A percentile compares a stretch with the other conserved stretches of the same genome.
These are phyloP conservation scores for Sandelia bainsii DNA, from an alignment of 2,797 vertebrate species.

Conservation along the genomic window DNA sequence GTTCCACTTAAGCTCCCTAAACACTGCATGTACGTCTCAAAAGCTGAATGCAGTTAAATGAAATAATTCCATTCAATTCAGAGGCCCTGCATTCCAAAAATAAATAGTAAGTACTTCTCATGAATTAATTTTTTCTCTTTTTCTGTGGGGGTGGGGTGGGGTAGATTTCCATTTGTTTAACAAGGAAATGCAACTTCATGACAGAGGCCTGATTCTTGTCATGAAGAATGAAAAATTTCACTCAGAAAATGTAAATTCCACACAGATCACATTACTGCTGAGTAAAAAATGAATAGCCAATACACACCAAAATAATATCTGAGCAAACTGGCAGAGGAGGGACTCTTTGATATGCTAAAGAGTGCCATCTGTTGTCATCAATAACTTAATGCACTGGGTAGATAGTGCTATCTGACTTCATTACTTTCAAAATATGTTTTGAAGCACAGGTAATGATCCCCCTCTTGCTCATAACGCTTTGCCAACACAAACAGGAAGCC, in stretches of 20 bases:
- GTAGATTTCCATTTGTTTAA: background rate
- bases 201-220: background rate
- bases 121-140: background rate
- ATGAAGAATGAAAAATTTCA: slow-evolving; percentile 16
- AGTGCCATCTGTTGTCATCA: slow-evolving; percentile 64
- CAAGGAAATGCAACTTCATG: background rate
- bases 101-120: slow-evolving; percentile 1
- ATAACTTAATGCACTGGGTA: slow-evolving; percentile 54
- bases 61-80: slow-evolving; percentile 35
- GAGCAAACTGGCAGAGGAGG: slow-evolving; percentile 47
- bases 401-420: slow-evolving; percentile 62
- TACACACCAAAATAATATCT: slow-evolving; percentile 52
- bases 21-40: slow-evolving; percentile 19
- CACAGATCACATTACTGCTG: slow-evolving; percentile 9
- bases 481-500: slow-evolving; percentile 50
- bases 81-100: slow-evolving; percentile 7
- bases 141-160: background rate
- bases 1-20: slow-evolving; percentile 32
- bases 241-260: slow-evolving; percentile 24
- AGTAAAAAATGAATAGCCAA: slow-evolving; percentile 29
- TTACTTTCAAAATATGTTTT: slow-evolving; percentile 67
- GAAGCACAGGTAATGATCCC: slow-evolving; percentile 53
- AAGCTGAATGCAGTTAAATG: slow-evolving; percentile 38
- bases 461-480: slow-evolving; percentile 46
- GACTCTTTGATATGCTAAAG: slow-evolving; percentile 63